Base-by-base conservation (phyloP, 1,140 invertebrate species). In the Apolygus lucorum region DNA sequence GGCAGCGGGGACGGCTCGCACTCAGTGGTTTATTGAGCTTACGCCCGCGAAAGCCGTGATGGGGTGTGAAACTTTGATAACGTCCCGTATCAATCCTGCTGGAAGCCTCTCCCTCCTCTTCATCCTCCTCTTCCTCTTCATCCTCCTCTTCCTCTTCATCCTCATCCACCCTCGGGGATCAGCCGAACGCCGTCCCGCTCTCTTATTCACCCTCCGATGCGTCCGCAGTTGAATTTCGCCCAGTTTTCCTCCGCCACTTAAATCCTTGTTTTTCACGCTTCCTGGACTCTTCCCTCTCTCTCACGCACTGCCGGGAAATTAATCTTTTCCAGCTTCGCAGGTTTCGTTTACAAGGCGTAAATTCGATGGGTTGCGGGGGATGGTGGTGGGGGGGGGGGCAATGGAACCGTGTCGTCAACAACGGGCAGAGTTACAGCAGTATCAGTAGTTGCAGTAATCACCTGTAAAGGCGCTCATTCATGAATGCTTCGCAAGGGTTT, bases 221-320 rank as follows among this genome's bases (percentile, higher is more conserved):
- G 4, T 42, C 17, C 4, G 34, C 34, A 17, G 34, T 42, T 17
- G 34, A 24, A 59, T 59, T 59, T 59, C 11, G 54, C 54, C 22
- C 22, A 59, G 2, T 17, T 59, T 59, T 24, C 13, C 22, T 22
- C 54, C 54, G 4, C 22, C 54, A 59, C 54, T 59, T 24, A 59
- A 59, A 59, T 59, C 22, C 54, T 59, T 59, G 54, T 59, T 59
- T 42, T 59, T 59, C 54, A 59, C 54, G 54, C 11, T 24, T 59
- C 54, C 22, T 4, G 8, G 54, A 59, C 11, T n/a, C n/a, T n/a
- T n/a, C n/a, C n/a, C n/a, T n/a, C n/a, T n/a, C n/a, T n/a, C n/a
- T n/a, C n/a, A n/a, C n/a, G n/a, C n/a, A n/a, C n/a, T n/a, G 54
- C 22, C 54, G 22, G 54, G 2, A 59, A 59, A 59, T 59, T 59